Base-by-base conservation (phyloP, 2,888 invertebrate genomes). In the Watsonalla cultraria region DNA sequence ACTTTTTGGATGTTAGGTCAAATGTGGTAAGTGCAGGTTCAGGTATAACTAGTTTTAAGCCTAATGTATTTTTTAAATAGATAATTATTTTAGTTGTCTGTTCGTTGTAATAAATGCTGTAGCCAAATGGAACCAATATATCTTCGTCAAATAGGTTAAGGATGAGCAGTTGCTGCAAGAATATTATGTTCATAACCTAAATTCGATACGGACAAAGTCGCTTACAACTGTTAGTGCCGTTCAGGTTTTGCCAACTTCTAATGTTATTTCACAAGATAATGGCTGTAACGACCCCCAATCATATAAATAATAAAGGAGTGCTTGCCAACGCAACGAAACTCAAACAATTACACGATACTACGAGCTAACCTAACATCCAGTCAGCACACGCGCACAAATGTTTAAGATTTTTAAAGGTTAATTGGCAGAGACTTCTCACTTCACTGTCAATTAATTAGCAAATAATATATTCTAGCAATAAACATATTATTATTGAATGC, bases 321-420 rank as follows among this genome's bases (percentile, higher is more conserved):
- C 37, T 37, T 49, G 49, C 49, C 49, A 49, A 37, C 37, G 37
- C 49, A 49, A 49, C 37, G 49, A 47, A 13, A 49, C 37, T 37
- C 49, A 49, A 37, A 49, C 49, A 49, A 49, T 49, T 49, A 49
- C 37, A 49, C 37, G 49, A 37, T 13, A 49, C 35, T 35, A 14
- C 48, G 14, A 34, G 34, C 34, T 34, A 33, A 47, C 24, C 37
- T 49, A 49, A 49, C 15, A 37, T 14, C 49, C 37, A 49, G 39
- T 35, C 14, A 49, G 49, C 49, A 33, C 49, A 37, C 37, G 39
- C 37, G 49, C 11, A 37, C 9, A 49, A 37, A 37, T 37, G 49
- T 49, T 49, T 37, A 49, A 49, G 37, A 49, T 15, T 49, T 49
- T 14, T 49, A 37, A 49, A 49, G 49, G 49, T 49, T 37, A 49